These are phyloP conservation scores for Alligator sinensis DNA, from an alignment of 2,113 vertebrate species.

Conservation along the genomic window DNA sequence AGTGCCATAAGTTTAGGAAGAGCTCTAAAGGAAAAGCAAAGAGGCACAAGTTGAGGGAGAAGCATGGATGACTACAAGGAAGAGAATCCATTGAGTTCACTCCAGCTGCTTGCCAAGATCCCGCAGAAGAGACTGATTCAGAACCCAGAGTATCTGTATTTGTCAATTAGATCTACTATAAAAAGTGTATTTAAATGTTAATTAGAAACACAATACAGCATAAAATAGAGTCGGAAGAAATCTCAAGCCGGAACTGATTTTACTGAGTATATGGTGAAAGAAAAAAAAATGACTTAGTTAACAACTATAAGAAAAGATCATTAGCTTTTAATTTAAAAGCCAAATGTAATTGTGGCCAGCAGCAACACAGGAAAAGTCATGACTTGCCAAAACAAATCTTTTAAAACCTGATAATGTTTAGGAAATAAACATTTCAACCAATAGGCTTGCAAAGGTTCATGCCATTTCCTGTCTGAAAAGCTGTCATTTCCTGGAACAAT, in stretches of 20 bases:
- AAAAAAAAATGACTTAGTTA: slow-evolving; percentile 37
- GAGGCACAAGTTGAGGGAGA: not conserved
- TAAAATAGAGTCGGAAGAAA: not conserved
- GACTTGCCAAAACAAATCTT: slow-evolving; percentile 68
- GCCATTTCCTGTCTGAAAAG: slow-evolving; percentile 36
- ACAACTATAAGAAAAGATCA: slow-evolving; percentile 57
- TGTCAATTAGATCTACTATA: slow-evolving; percentile 30
- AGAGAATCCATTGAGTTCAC: not conserved
- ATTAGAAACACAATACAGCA: slow-evolving; percentile 40
- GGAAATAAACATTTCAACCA: slow-evolving; percentile 71
- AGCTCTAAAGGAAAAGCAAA: not conserved
- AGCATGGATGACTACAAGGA: not conserved
- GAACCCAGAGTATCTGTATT: slow-evolving; percentile 17
- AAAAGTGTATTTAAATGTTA: slow-evolving; percentile 49
- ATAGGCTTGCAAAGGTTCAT: not conserved
- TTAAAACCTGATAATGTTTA: slow-evolving; percentile 68
- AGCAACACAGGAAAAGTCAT: slow-evolving; percentile 57
- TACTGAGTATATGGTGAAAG: slow-evolving; percentile 34
- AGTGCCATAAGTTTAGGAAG: not conserved
- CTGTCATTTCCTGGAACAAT: not conserved
- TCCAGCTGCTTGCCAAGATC: not conserved
- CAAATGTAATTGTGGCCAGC: slow-evolving; percentile 26
- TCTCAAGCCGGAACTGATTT: slow-evolving; percentile 52
- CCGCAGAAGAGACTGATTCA: not conserved
- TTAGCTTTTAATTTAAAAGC: slow-evolving; percentile 46